A percentile compares a stretch with the other conserved stretches of the same genome.
These are phyloP conservation scores for Tinamus guttatus DNA, from an alignment of 2,113 vertebrate species.

Conservation along the genomic window DNA sequence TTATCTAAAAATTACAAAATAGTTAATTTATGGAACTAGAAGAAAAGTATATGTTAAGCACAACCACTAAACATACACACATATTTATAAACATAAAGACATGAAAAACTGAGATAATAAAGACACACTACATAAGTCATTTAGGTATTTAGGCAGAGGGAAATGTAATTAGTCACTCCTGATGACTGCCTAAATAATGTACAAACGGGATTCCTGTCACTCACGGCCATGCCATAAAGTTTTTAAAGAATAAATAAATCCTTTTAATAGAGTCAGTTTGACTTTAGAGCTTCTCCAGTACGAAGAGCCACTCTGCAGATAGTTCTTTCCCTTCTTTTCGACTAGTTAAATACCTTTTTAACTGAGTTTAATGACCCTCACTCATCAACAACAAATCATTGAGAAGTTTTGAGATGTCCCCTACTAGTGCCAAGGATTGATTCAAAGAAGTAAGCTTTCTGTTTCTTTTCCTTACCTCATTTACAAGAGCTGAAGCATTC, in stretches of 20 bases:
- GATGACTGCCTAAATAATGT: constrained; percentile 27
- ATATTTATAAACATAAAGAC: not conserved
- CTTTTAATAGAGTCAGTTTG: not conserved
- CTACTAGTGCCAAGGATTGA: not conserved
- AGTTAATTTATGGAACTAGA: not conserved
- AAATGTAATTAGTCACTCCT: constrained; percentile 25
- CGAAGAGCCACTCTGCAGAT: not conserved
- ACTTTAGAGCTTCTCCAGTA: not conserved
- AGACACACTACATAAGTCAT: not conserved
- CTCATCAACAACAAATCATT: not conserved
- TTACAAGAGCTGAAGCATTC: not conserved
- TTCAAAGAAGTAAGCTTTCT: not conserved
- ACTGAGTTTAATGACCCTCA: not conserved
- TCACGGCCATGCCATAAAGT: not conserved
- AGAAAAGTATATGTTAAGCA: not conserved
- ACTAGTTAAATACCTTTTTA: not conserved
- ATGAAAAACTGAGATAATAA: not conserved
- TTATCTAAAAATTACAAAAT: not conserved
- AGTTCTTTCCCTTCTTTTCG: not conserved
- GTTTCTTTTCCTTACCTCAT: not conserved
- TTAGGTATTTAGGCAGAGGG: not conserved
- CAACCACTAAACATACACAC: not conserved
- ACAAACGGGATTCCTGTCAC: constrained; percentile 17
- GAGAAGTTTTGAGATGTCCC: not conserved
- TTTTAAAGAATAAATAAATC: constrained; percentile 1